Evolutionary conservation across 2,888 invertebrate genomes (phyloP).

Genomic region (Oscheius sp.): DNA sequence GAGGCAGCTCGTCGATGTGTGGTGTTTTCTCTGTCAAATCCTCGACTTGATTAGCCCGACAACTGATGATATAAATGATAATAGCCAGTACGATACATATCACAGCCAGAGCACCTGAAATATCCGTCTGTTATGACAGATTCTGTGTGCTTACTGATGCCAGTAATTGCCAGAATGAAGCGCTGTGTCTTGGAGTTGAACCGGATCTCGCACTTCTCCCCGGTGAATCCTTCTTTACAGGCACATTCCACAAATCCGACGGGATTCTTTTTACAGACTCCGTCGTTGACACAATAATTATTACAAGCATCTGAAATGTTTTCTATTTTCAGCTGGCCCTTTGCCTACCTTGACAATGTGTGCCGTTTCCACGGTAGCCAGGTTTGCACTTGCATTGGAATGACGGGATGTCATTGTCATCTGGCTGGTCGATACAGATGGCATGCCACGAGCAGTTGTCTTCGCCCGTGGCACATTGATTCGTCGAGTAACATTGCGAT

Average conservation of each 20-base stretch:
- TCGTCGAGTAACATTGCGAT: slow-evolving; percentile 72
- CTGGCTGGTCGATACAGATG: slow-evolving; percentile 71
- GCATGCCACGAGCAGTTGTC: slow-evolving; percentile 73
- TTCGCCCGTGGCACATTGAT: slow-evolving; percentile 72
- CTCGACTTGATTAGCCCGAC: slow-evolving; percentile 57
- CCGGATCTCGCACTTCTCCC: slow-evolving; percentile 62
- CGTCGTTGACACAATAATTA: slow-evolving; percentile 73
- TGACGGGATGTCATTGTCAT: slow-evolving; percentile 70
- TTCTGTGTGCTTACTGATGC: slow-evolving; percentile 36
- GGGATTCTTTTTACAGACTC: slow-evolving; percentile 72
- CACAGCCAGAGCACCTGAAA: slow-evolving; percentile 45
- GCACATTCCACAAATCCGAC: slow-evolving; percentile 71
- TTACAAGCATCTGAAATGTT: slow-evolving; percentile 67
- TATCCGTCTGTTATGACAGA: too few relatives aligned
- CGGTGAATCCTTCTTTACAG: slow-evolving; percentile 72
- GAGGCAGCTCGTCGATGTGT: slow-evolving; percentile 32
- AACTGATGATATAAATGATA: slow-evolving; percentile 71
- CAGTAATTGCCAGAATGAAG: slow-evolving; percentile 48
- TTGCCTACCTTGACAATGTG: slow-evolving; percentile 59
- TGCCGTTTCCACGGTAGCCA: slow-evolving; percentile 83
- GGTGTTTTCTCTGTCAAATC: slow-evolving; percentile 33
- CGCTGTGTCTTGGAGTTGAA: slow-evolving; percentile 60
- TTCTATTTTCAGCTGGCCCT: slow-evolving; percentile 40
- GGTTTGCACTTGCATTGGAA: slow-evolving; percentile 89
- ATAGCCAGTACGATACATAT: slow-evolving; percentile 68